Conservation (phyloP, 2,797 vertebrate species). For the Euthynnus affinis region DNA sequence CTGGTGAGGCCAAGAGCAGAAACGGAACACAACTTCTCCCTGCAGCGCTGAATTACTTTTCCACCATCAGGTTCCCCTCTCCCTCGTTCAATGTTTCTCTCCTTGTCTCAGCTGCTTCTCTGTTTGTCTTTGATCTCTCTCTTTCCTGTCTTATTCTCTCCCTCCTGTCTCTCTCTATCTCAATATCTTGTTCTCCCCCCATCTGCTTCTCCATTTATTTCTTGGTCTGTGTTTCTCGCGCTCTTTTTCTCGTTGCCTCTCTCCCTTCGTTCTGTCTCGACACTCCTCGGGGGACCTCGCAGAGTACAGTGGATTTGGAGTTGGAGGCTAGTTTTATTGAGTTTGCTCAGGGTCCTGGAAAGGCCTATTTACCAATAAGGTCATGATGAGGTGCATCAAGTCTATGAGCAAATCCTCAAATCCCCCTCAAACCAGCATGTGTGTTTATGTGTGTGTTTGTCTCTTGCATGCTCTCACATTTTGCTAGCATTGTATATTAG, state of each 20-base stretch:
- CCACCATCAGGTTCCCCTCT: conserved; percentile 77
- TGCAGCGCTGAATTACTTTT: conserved; percentile 85
- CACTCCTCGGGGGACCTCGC: conserved; percentile 63
- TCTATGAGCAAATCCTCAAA: conserved; percentile 77
- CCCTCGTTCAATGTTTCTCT: conserved; percentile 72
- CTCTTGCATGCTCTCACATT: conserved; percentile 52
- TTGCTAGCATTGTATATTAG: conserved; percentile 53
- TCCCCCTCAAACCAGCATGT: conserved; percentile 53
- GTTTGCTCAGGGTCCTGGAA: conserved; percentile 81
- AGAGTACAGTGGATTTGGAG: conserved; percentile 69
- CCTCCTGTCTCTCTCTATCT: conserved; percentile 73
- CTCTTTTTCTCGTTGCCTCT: conserved; percentile 42
- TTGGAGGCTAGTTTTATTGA: conserved; percentile 84
- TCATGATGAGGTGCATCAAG: conserved; percentile 75
- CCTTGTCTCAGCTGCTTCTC: conserved; percentile 78
- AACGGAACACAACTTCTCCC: conserved; percentile 86
- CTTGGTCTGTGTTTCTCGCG: conserved; percentile 50
- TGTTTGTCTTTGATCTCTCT: conserved; percentile 83
- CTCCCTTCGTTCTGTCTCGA: conserved; percentile 52
- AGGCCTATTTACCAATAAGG: conserved; percentile 80
- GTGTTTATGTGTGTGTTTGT: conserved; percentile 50
- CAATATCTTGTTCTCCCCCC: conserved; percentile 67
- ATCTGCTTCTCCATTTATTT: conserved; percentile 75
- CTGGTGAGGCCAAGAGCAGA: conserved; percentile 81
- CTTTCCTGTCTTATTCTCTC: conserved; percentile 75